Conservation (phyloP, 2,888 invertebrate genomes). For the Diarsia dahlii region DNA sequence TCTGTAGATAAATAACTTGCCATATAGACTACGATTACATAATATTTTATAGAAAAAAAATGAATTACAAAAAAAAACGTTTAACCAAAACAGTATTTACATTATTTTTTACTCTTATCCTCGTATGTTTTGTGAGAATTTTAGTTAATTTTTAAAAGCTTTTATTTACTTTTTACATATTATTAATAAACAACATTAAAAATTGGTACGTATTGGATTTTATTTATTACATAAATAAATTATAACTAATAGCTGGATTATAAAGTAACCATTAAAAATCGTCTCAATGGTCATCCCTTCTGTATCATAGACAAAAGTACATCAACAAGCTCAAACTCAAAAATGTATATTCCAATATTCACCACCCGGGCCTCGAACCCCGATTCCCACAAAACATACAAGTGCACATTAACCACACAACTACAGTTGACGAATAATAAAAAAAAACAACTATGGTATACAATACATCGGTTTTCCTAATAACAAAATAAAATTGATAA, state of each 20-base stretch:
- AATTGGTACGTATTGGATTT: background rate
- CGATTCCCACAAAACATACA: slow-evolving; percentile 63
- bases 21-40: slow-evolving; percentile 62
- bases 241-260: too few species aligned
- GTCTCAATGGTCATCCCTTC: slow-evolving; percentile 1
- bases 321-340: background rate
- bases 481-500: slow-evolving; percentile 62
- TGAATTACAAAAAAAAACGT: slow-evolving; percentile 26
- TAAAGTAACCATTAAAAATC: background rate
- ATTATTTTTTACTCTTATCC: slow-evolving; percentile 35
- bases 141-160: background rate
- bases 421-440: slow-evolving; percentile 48
- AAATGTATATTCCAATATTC: slow-evolving; percentile 8
- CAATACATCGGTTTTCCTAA: slow-evolving; percentile 45
- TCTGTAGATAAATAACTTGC: slow-evolving; percentile 60
- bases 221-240: background rate
- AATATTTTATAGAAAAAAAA: slow-evolving; percentile 48
- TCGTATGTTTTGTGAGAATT: slow-evolving; percentile 64
- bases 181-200: background rate
- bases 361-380: background rate
- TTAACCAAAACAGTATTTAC: slow-evolving; percentile 65
- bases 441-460: slow-evolving; percentile 52
- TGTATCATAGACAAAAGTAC: background rate
- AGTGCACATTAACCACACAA: slow-evolving; percentile 58
- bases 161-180: background rate